A percentile compares a stretch with the other conserved stretches of the same genome.
These are phyloP conservation scores for Vombatus ursinus DNA, from an alignment of 2,113 vertebrate species.

Conservation along the genomic window DNA sequence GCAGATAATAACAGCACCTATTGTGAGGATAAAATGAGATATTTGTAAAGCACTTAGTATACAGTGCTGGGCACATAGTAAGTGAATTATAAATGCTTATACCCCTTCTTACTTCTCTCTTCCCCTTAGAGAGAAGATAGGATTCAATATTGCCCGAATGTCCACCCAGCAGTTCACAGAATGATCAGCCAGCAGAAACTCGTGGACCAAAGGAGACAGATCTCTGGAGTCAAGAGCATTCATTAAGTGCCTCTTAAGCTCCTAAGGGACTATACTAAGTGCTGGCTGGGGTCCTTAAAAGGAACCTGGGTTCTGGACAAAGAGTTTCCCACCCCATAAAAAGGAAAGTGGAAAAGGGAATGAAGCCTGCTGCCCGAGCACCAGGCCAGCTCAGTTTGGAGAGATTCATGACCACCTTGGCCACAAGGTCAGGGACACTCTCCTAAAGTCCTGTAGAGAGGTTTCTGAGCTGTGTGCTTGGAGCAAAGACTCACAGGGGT, in stretches of 20 bases:
- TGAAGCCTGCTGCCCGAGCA: neutral
- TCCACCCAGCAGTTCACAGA: neutral
- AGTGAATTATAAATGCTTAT: neutral
- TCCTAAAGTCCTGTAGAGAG: neutral
- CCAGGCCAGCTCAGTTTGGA: neutral
- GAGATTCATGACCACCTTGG: neutral
- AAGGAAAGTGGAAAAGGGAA: neutral
- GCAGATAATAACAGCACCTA: neutral
- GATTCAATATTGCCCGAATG: neutral
- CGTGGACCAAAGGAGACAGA: neutral
- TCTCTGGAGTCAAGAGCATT: neutral
- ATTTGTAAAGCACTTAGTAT: neutral
- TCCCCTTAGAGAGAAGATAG: neutral
- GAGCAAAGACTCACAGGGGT: neutral
- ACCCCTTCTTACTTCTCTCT: neutral
- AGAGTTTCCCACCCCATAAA: neutral
- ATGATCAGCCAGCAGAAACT: neutral
- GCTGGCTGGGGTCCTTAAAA: neutral
- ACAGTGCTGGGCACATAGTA: neutral
- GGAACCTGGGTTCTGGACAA: neutral
- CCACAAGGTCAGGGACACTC: neutral
- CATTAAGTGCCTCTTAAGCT: neutral
- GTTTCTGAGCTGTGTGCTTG: neutral
- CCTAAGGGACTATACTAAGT: neutral
- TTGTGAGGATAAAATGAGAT: neutral